These are phyloP conservation scores for Sceloporus tristichus DNA, from an alignment of 2,113 vertebrate species.

Conservation along the genomic window DNA sequence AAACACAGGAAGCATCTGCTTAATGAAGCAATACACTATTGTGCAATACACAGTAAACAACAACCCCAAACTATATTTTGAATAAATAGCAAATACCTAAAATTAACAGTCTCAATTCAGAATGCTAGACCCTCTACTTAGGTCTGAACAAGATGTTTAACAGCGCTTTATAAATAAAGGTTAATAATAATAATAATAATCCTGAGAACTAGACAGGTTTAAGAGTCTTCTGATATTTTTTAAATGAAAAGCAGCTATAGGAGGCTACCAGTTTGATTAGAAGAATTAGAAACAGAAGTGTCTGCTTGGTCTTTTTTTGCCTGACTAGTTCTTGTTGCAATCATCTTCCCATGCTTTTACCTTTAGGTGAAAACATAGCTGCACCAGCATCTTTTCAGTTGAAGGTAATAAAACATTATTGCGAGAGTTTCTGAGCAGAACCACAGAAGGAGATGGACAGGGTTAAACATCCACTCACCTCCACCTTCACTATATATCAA, in stretches of 20 bases:
- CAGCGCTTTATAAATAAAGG: no score
- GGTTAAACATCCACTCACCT: not conserved
- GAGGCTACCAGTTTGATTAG: not conserved
- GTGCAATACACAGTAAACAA: constrained; percentile 14
- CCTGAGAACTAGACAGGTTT: not conserved
- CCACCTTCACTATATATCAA: not conserved
- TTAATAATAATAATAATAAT: no score
- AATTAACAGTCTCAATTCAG: not conserved
- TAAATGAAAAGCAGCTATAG: not conserved
- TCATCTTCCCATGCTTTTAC: no score
- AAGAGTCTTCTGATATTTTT: not conserved
- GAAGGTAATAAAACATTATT: not conserved
- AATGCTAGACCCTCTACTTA: not conserved
- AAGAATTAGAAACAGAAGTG: not conserved
- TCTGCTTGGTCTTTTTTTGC: not conserved
- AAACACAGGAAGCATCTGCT: constrained; percentile 17
- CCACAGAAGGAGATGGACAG: not conserved
- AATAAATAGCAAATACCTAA: constrained; percentile 2
- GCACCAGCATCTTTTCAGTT: not conserved
- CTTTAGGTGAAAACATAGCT: not conserved
- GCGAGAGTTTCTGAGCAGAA: not conserved
- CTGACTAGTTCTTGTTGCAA: not conserved
- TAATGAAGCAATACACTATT: constrained; percentile 9
- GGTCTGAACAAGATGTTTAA: not conserved
- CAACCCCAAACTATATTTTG: not conserved